Conservation (phyloP, 1,140 invertebrate species). For the Solen grandis region DNA sequence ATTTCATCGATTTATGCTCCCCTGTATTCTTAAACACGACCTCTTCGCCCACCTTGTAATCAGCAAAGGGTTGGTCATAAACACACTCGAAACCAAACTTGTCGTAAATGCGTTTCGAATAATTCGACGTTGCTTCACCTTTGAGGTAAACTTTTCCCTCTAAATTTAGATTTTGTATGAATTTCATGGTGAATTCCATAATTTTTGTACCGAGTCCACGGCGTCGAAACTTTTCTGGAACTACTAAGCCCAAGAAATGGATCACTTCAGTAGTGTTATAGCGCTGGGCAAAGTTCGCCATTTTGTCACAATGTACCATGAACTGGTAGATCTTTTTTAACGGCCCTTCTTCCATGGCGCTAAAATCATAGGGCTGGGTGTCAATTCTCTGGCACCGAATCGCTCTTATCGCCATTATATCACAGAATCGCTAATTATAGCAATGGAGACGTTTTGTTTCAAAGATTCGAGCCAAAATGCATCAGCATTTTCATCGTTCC, state of each 20-base stretch:
- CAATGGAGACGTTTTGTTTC: conserved; percentile 6
- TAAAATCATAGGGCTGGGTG: background rate
- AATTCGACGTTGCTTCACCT: conserved; percentile 3
- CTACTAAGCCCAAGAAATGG: conserved; percentile 2
- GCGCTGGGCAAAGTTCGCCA: conserved; percentile 2
- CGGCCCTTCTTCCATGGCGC: background rate
- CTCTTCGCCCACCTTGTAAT: background rate
- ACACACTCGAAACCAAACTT: background rate
- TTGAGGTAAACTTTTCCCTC: background rate
- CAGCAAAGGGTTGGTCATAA: background rate
- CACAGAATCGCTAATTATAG: background rate
- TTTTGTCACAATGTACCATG: background rate
- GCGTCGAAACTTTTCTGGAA: conserved; percentile 1
- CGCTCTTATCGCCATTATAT: background rate
- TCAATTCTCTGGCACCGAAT: background rate
- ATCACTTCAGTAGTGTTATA: background rate
- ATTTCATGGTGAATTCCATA: conserved; percentile 1
- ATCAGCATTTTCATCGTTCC: background rate
- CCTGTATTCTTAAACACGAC: background rate
- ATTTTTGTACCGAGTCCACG: background rate
- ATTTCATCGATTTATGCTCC: background rate
- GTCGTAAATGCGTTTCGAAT: conserved; percentile 20
- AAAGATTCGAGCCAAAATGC: background rate
- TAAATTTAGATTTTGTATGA: conserved; percentile 5
- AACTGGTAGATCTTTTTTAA: background rate